Evolutionary conservation across 2,113 vertebrate species (phyloP).

Genomic region (Bos indicus): DNA sequence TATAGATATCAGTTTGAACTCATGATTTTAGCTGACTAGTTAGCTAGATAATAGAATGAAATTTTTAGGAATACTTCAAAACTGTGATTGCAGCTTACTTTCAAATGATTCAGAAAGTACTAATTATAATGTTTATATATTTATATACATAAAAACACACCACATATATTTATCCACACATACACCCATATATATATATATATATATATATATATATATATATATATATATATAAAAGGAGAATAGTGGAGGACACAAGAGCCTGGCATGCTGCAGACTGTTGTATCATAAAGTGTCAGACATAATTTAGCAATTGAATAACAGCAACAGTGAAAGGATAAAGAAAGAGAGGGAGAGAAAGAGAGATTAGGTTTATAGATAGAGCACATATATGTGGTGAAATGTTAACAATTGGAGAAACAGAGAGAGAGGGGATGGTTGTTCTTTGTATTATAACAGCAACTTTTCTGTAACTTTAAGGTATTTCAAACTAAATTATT

Average conservation of each 20-base stretch:
- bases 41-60: neutral
- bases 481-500: neutral
- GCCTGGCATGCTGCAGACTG: neutral
- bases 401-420: neutral
- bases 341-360: neutral
- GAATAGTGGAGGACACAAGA: neutral
- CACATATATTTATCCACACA: neutral
- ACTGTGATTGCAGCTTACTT: neutral
- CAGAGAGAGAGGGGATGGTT: neutral
- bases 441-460: neutral
- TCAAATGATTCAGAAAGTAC: neutral
- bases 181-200: neutral
- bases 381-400: neutral
- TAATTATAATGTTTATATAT: neutral
- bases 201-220: neutral
- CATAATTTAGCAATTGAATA: neutral
- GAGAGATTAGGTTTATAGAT: neutral
- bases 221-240: neutral
- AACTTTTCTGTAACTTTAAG: slow-evolving; percentile 21
- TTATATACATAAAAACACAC: neutral
- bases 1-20: neutral
- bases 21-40: neutral
- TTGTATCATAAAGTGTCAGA: neutral
- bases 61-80: neutral
- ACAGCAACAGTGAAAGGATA: neutral